phyloP scores from a whole-genome alignment of 2,797 vertebrate species.

The Psittacula derbiana region DNA sequence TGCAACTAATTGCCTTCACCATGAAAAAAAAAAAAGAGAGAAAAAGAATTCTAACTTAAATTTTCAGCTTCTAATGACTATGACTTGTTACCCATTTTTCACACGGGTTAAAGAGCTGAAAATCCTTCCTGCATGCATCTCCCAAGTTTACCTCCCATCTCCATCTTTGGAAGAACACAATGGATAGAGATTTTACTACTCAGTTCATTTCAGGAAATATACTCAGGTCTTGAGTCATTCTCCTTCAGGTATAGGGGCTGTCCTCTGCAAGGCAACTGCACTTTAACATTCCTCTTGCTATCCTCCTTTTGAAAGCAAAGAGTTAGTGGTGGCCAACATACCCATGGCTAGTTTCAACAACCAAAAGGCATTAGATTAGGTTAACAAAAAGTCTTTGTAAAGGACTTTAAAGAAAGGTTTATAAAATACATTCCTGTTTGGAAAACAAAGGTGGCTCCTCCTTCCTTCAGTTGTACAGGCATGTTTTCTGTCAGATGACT shows the following conservation, averaged over 20 bases:
- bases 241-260: neutral
- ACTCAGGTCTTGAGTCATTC: neutral
- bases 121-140: neutral
- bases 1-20: neutral
- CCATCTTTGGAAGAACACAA: neutral
- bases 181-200: neutral
- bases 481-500: neutral
- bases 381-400: neutral
- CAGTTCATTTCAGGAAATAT: neutral
- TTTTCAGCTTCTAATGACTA: neutral
- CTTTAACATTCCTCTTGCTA: neutral
- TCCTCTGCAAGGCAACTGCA: neutral
- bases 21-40: too few species aligned
- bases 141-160: neutral
- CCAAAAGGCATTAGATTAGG: neutral
- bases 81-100: neutral
- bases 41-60: neutral
- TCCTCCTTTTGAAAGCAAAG: neutral
- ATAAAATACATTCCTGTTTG: neutral
- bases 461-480: neutral
- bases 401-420: neutral
- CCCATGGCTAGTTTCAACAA: neutral
- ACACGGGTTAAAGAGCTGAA: neutral
- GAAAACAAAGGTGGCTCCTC: neutral
- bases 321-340: rapidly evolving